Conservation (phyloP, 2,888 invertebrate species). For the Callimorpha dominula region DNA sequence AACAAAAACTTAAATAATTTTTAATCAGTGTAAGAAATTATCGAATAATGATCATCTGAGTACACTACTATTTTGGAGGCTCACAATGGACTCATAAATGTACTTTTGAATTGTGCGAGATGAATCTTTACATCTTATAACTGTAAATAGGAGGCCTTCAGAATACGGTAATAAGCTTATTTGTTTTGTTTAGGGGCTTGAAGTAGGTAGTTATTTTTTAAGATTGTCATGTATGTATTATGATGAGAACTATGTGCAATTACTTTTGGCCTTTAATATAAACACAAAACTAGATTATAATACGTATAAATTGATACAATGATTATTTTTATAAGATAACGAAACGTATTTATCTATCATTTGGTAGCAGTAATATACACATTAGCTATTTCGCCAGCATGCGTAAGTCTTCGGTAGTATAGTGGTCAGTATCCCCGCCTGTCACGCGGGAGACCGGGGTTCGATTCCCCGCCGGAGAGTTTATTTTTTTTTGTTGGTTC, state of each 20-base stretch:
- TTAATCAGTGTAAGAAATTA: not conserved
- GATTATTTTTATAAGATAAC: not conserved
- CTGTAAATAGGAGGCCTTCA: not conserved
- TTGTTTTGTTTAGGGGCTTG: not conserved
- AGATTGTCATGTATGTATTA: too few species aligned
- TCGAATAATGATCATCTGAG: not conserved
- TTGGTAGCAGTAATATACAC: not conserved
- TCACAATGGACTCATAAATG: not conserved
- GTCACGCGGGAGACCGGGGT: conserved; percentile 83
- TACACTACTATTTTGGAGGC: not conserved
- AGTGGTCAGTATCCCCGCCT: conserved; percentile 88
- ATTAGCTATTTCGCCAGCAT: not conserved
- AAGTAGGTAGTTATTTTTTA: too few species aligned
- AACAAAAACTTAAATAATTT: not conserved
- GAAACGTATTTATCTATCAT: not conserved
- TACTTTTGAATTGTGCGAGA: not conserved
- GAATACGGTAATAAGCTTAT: not conserved
- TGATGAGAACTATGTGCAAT: too few species aligned
- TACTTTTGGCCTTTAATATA: not conserved
- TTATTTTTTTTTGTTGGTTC: conserved; percentile 24
- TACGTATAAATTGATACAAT: not conserved
- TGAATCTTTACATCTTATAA: too few species aligned
- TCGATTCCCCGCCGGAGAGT: conserved; percentile 59
- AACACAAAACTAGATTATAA: not conserved
- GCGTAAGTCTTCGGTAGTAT: conserved; percentile 87